These are phyloP conservation scores for Eueremaeus valkanovi DNA, from an alignment of 2,888 invertebrate species.

Conservation along the genomic window DNA sequence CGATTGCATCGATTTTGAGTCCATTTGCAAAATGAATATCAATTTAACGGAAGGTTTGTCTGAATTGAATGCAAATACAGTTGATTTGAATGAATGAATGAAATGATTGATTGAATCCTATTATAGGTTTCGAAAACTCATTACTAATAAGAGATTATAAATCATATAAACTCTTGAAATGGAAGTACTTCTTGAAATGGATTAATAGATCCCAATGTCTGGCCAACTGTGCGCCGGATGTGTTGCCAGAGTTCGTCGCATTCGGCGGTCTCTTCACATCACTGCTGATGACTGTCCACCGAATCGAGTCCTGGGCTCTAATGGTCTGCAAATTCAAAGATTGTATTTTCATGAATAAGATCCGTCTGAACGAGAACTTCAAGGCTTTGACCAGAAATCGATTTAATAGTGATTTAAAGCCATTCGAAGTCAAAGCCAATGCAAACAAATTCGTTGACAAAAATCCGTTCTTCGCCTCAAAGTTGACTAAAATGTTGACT, in stretches of 20 bases:
- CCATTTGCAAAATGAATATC: neutral
- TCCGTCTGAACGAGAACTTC: neutral
- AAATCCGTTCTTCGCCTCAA: neutral
- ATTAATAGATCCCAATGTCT: neutral
- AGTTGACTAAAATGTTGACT: neutral
- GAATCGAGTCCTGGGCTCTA: slow-evolving; percentile 13
- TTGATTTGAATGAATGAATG: neutral
- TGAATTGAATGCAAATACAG: neutral
- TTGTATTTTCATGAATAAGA: slow-evolving; percentile 18
- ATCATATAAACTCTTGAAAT: slow-evolving; percentile 1
- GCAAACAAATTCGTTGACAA: neutral
- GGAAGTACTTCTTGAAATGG: slow-evolving; percentile 21
- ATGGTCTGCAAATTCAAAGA: neutral
- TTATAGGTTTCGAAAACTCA: slow-evolving; percentile 15
- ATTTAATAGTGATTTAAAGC: neutral
- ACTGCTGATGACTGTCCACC: neutral
- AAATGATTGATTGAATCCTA: neutral
- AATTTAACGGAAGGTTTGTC: slow-evolving; percentile 23
- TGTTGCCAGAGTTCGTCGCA: neutral
- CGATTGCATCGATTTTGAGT: neutral
- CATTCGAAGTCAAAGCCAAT: neutral
- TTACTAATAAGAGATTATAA: neutral
- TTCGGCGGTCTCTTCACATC: slow-evolving; percentile 20
- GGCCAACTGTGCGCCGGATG: neutral
- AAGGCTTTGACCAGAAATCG: neutral